A percentile compares a stretch with the other conserved stretches of the same genome.
Conservation (phyloP, 2,888 invertebrate species). For the Drosophila vallismaia region DNA sequence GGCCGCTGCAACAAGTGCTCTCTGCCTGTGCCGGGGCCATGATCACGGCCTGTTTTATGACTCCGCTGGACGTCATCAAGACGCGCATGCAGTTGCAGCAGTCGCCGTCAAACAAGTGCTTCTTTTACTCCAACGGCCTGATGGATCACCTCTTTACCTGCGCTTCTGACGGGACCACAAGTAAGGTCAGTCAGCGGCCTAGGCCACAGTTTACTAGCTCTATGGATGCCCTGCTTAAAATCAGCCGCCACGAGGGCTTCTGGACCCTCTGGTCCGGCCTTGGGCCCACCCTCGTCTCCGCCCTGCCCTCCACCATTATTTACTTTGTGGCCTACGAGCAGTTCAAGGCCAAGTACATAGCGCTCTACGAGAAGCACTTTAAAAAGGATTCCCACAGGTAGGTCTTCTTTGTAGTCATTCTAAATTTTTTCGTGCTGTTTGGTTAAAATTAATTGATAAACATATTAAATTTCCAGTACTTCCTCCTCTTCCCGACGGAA, state of each 20-base stretch:
- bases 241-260: constrained; percentile 94
- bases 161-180: constrained; percentile 81
- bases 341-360: constrained; percentile 87
- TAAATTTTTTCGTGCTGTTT: no score
- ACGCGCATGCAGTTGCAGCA: constrained; percentile 98
- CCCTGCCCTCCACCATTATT: constrained; percentile 97
- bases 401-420: background rate
- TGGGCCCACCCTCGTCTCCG: constrained; percentile 96
- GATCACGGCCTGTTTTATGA: constrained; percentile 95
- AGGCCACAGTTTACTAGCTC: constrained; percentile 90
- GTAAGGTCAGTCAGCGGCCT: constrained; percentile 14
- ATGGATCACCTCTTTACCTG: constrained; percentile 99
- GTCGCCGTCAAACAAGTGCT: constrained; percentile 94
- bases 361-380: constrained; percentile 63
- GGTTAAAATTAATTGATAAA: no score
- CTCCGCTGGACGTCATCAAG: constrained; percentile 99
- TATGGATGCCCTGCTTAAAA: constrained; percentile 97
- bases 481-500: background rate
- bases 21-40: constrained; percentile 90
- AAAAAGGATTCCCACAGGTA: constrained; percentile 2
- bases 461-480: background rate
- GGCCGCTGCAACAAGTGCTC: constrained; percentile 82
- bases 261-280: constrained; percentile 98
- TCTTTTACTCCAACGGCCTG: constrained; percentile 98
- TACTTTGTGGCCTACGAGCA: constrained; percentile 99